Evolutionary conservation across 2,797 vertebrate species (phyloP), one percentile per base, ranked within the genome.

Genomic region (Galago senegalensis): DNA sequence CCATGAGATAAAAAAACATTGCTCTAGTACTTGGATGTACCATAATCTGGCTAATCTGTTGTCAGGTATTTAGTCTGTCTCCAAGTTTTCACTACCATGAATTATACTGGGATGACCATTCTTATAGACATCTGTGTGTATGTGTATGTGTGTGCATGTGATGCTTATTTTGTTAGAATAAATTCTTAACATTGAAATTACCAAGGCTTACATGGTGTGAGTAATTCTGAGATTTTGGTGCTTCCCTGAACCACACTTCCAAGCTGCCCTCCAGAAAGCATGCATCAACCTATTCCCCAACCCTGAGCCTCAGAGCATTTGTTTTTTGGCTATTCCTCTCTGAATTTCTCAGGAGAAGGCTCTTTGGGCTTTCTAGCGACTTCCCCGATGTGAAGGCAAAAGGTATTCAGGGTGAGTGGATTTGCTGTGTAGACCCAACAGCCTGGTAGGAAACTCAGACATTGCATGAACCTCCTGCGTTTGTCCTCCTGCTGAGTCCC

Each of bases 11-110:
- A 53, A 53, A 53, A 53, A 53, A 53, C 13, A 12, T 53, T 53
- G 49, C 49, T 53, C 14, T 53, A 0, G 9, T 25, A 0, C 67
- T 17, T 1, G 0, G 23, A 3, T 0, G 13, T 0, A 1, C 1
- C 23, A 3, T 4, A 5, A 37, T 31, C 25, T 14, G 58, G 40
- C n/a, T 53, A 14, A 25, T 43, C 37, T 40, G 76, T 4, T 37
- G 29, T 21, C 20, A n/a, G 70, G 60, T 7, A 58, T 43, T 23
- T 34, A 31, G 31, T 13, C 34, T 18, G 17, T 60, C 65, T 43
- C 73, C 14, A 58, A 16, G 63, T 65, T 61, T 53, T 49, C 18
- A 21, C 1, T 27, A 16, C n/a, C 16, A 9, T 34, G 79, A n/a
- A 16, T 83, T 79, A 27, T 12, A 18, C 25, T 75, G 72, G 40